Evolutionary conservation across 53 echinoderm and acorn worm species (phyloP), one percentile per base, ranked within the genome.

Genomic region (Stichopus horrens): DNA sequence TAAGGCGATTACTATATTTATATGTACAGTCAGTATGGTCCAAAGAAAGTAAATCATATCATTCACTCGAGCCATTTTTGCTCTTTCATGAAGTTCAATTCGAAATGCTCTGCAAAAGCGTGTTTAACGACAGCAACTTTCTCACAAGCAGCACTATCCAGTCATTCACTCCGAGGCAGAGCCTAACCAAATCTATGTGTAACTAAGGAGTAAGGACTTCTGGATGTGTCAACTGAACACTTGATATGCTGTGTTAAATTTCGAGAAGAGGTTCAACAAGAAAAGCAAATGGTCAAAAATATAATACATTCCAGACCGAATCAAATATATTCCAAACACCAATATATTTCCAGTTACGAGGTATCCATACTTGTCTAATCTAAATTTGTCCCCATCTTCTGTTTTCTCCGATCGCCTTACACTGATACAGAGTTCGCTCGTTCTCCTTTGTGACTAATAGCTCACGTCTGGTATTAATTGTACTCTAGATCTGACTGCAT

Each of bases 1-100:
- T 65, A 85, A 85, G 85, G 85, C 85, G 59, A 59, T 85, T 51
- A 67, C 85, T 63, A 85, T 63, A 85, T 85, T 85, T 85, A 85
- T 85, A 10, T 59, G 23, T 5, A 85, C 85, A 4, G 85, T 85
- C 18, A 63, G 23, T 63, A 85, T 7, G 23, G 85, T 85, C 85
- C 85, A 85, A 23, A 85, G 65, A 51, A 85, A 52, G 60, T 67
- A 52, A 11, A 85, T 65, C 14, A 85, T 66, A 53, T 85, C 85
- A 52, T 85, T 85, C 4, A 67, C 13, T 52, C 52, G 21, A 52
- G 85, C 85, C 85, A 85, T 85, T 10, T 67, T 6, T 76, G 71
- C 71, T 71, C 71, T 71, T 71, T 18, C 11, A 59, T 71, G 19
- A 71, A 13, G 19, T 71, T 18, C 71, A 20, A 6, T 16, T 13